Conservation (phyloP, 2,113 vertebrate genomes). For the Trochalopteron elliotii region DNA sequence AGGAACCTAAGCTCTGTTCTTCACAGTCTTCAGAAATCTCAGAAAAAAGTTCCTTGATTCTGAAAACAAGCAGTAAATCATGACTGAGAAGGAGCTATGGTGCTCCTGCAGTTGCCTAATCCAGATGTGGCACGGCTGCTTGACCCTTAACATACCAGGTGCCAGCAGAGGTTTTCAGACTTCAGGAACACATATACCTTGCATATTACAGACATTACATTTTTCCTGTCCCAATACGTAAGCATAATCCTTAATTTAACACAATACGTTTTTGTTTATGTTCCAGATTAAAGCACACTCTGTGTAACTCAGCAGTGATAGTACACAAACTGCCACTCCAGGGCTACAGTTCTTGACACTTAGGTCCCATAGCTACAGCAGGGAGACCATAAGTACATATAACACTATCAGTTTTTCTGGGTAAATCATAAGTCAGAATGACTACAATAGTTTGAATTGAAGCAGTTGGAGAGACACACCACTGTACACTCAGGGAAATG, state of each 20-base stretch:
- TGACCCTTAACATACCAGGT: background rate
- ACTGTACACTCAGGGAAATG: background rate
- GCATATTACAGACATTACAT: background rate
- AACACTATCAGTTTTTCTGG: background rate
- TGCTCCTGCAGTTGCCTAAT: background rate
- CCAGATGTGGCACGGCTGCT: background rate
- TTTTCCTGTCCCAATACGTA: rapidly evolving
- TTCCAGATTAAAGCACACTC: background rate
- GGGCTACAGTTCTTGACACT: background rate
- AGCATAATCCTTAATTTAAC: background rate
- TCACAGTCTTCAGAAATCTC: background rate
- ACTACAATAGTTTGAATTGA: background rate
- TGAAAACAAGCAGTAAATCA: background rate
- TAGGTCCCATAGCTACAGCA: background rate
- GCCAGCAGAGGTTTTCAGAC: background rate
- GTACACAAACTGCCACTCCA: background rate
- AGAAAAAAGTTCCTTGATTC: background rate
- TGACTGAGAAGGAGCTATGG: background rate
- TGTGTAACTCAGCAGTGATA: rapidly evolving
- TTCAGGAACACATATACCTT: background rate
- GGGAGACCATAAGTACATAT: background rate
- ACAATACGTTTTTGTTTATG: background rate
- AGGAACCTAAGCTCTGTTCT: background rate
- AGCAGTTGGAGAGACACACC: background rate
- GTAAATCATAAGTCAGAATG: background rate